Percentiles rank a stretch among this genome's conserved stretches.
These are phyloP conservation scores for Anarrhichthys ocellatus DNA, from an alignment of 2,113 vertebrate species.

Conservation along the genomic window DNA sequence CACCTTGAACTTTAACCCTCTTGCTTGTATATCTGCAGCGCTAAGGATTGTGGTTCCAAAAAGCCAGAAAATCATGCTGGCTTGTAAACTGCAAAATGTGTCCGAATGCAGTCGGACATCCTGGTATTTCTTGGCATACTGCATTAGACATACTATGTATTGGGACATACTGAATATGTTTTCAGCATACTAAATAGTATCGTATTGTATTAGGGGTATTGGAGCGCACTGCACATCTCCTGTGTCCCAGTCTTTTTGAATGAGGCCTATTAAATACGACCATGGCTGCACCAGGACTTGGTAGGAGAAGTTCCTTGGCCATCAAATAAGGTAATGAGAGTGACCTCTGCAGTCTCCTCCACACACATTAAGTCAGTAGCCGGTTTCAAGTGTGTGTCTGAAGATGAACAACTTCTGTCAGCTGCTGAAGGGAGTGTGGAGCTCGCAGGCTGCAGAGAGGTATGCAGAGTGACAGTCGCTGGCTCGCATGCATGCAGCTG, in stretches of 20 bases:
- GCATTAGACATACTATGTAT: neutral
- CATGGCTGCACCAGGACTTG: conserved; percentile 3
- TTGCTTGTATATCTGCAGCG: no score
- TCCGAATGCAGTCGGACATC: neutral
- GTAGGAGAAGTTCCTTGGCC: conserved; percentile 24
- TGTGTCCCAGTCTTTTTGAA: neutral
- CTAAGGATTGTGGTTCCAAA: no score
- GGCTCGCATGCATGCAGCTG: conserved; percentile 57
- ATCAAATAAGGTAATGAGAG: neutral
- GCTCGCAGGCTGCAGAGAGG: conserved; percentile 42
- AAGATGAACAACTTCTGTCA: conserved; percentile 52
- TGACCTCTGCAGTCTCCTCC: conserved; percentile 23
- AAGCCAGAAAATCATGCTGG: no score
- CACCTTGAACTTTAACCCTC: no score
- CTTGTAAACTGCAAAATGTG: no score
- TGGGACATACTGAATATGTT: neutral
- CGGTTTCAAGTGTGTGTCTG: neutral
- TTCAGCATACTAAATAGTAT: neutral
- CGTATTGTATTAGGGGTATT: neutral
- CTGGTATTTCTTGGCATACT: neutral
- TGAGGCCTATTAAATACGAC: conserved; percentile 26
- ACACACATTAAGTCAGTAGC: neutral
- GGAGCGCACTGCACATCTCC: neutral
- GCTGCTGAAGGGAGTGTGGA: conserved; percentile 50
- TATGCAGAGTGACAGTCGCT: conserved; percentile 64